phyloP scores from a whole-genome alignment of 2,797 vertebrate species.

The Acrossocheilus fasciatus region DNA sequence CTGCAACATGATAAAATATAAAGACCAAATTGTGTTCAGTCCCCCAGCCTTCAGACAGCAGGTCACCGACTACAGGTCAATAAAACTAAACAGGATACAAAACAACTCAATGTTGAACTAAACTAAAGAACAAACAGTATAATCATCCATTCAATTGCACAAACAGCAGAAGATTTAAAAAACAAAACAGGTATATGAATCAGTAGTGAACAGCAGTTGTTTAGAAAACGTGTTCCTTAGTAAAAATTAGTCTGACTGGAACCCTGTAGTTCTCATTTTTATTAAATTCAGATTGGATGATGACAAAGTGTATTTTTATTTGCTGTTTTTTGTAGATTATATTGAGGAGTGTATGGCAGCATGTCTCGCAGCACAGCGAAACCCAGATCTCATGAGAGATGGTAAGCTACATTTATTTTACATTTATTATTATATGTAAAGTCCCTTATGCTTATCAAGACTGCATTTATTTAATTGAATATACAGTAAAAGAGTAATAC shows the following conservation, averaged over 20 bases:
- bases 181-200: neutral
- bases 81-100: neutral
- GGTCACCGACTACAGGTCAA: no score
- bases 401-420: constrained; percentile 20
- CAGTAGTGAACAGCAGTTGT: neutral
- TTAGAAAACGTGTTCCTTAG: neutral
- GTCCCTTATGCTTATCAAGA: neutral
- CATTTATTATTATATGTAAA: neutral
- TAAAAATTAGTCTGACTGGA: neutral
- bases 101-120: neutral
- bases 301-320: neutral
- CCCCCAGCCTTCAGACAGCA: constrained; percentile 58
- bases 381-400: constrained; percentile 25
- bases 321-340: constrained; percentile 22
- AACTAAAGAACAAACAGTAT: neutral
- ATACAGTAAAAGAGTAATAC: neutral
- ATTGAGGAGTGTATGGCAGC: constrained; percentile 28
- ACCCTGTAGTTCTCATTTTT: neutral
- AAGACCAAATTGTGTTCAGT: constrained; percentile 8
- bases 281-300: neutral
- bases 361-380: constrained; percentile 6
- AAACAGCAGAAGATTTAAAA: neutral
- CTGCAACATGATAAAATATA: neutral
- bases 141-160: neutral
- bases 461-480: neutral